A percentile compares a stretch with the other conserved stretches of the same genome.
phyloP scores from a whole-genome alignment of 2,113 vertebrate species.

The Pedetes capensis region DNA sequence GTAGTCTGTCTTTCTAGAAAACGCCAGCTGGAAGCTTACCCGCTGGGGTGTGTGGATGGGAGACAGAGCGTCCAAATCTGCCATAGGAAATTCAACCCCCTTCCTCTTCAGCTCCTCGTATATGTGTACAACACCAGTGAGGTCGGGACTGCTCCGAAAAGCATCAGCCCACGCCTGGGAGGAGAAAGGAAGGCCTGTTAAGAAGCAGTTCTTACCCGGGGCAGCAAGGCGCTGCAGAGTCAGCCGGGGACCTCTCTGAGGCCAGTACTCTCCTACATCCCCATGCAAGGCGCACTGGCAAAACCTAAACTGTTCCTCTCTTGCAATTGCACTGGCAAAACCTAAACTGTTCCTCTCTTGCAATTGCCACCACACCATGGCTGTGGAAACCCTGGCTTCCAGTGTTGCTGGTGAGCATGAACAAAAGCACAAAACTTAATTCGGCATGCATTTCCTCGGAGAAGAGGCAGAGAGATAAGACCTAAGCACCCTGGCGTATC shows the following conservation, averaged over 20 bases:
- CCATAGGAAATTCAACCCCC: conserved; percentile 96
- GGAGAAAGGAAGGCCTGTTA: conserved; percentile 17
- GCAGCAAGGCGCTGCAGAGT: neutral
- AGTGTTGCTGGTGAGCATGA: neutral
- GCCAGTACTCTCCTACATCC: neutral
- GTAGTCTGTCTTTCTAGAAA: neutral
- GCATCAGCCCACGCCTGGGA: conserved; percentile 98
- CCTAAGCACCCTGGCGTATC: neutral
- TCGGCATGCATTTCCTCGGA: neutral
- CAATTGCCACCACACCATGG: neutral
- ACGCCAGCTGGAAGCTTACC: conserved; percentile 82
- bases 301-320: neutral
- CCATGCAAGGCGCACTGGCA: neutral
- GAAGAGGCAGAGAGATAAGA: neutral
- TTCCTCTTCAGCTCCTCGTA: conserved; percentile 99
- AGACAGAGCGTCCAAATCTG: conserved; percentile 94
- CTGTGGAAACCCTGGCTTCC: neutral
- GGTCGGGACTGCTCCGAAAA: conserved; percentile 97
- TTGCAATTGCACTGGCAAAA: neutral
- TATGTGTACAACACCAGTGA: conserved; percentile 97
- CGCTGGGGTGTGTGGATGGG: conserved; percentile 97
- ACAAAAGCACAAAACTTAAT: conserved; percentile 44
- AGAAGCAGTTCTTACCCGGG: neutral
- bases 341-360: neutral
- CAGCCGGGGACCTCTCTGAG: neutral